A percentile compares a stretch with the other conserved stretches of the same genome.
Conservation (phyloP, 2,113 vertebrate genomes). For the Nettapus auritus region DNA sequence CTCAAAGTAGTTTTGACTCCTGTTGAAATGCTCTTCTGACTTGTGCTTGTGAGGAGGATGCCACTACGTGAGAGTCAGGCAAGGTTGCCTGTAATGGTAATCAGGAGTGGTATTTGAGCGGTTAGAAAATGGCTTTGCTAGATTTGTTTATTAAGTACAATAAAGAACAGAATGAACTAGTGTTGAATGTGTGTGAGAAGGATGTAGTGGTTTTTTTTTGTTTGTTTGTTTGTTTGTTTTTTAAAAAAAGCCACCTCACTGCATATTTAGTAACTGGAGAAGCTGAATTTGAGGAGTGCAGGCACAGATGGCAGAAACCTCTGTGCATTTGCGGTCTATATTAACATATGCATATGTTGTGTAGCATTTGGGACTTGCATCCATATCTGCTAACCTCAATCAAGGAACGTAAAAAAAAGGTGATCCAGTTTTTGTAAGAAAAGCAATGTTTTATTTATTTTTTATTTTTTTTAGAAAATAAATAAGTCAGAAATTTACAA, state of each 20-base stretch:
- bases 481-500: constrained; percentile 48
- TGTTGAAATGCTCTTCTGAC: background rate
- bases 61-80: fast-evolving
- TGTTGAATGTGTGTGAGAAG: background rate
- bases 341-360: fast-evolving
- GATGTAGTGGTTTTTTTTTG: no score
- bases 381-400: background rate
- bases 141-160: background rate
- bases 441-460: background rate
- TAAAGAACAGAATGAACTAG: background rate
- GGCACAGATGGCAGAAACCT: background rate
- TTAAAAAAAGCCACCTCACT: no score
- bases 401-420: background rate
- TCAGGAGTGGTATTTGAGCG: fast-evolving
- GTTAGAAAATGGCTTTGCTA: background rate
- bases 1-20: fast-evolving
- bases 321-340: no score
- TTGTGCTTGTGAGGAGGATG: background rate
- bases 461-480: constrained; percentile 17
- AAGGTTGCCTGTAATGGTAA: fast-evolving
- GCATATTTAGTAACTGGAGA: background rate
- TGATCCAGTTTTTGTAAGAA: background rate
- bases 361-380: background rate
- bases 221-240: no score
- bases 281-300: background rate